Percentiles rank a stretch among this genome's conserved stretches.
These are phyloP conservation scores for Myrmecophaga tridactyla DNA, from an alignment of 2,113 vertebrate species.

Conservation along the genomic window DNA sequence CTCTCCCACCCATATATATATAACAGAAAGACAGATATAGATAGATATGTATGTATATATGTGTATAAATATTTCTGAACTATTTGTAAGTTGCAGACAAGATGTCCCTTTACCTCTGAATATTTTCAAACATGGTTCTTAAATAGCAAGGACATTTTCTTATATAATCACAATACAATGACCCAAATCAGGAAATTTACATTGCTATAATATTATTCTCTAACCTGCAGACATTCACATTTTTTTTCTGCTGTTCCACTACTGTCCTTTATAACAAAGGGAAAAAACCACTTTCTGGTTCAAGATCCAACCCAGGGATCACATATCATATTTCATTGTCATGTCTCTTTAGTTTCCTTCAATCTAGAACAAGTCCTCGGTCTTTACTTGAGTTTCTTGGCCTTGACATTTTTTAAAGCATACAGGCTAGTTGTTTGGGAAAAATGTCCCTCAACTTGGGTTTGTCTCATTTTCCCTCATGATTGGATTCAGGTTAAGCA, in stretches of 20 bases:
- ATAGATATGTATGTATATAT: not conserved
- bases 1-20: too few species aligned
- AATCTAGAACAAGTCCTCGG: constrained; percentile 7
- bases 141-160: constrained; percentile 47
- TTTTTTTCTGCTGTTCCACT: constrained; percentile 26
- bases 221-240: constrained; percentile 16
- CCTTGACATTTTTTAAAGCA: constrained; percentile 41
- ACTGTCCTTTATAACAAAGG: constrained; percentile 3
- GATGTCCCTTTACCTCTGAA: constrained; percentile 46
- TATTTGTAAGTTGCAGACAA: constrained; percentile 28
- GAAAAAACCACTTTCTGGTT: not conserved
- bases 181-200: constrained; percentile 67
- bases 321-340: constrained; percentile 19
- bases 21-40: not conserved
- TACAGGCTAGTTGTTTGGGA: too few species aligned
- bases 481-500: too few species aligned
- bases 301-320: constrained; percentile 30
- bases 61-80: not conserved
- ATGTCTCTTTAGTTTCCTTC: not conserved
- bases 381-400: constrained; percentile 3
- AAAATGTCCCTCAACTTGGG: too few species aligned
- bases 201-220: not conserved
- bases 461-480: too few species aligned
- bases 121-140: constrained; percentile 35
- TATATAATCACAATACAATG: not conserved